These are phyloP conservation scores for Trissolcus brochymenae DNA, from an alignment of 2,888 invertebrate species.

Conservation along the genomic window DNA sequence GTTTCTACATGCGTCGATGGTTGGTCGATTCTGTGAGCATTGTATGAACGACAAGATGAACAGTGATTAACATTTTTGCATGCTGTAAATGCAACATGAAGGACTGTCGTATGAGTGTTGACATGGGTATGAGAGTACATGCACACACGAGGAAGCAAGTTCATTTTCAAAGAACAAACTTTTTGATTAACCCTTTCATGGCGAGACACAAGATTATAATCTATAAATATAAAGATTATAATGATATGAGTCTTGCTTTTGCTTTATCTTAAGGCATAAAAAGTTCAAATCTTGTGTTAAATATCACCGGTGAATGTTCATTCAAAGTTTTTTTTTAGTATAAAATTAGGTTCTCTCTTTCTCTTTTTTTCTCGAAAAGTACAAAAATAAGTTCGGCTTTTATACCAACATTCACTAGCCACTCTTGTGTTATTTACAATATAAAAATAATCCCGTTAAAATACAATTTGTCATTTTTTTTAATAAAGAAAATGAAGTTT, in stretches of 20 bases:
- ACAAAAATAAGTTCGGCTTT: no score
- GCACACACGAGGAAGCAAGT: constrained; percentile 55
- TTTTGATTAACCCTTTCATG: constrained; percentile 29
- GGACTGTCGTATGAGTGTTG: constrained; percentile 12
- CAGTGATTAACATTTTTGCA: background rate
- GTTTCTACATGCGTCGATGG: background rate
- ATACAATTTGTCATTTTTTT: no score
- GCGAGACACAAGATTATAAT: background rate
- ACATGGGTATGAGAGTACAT: constrained; percentile 18
- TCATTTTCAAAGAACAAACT: constrained; percentile 24
- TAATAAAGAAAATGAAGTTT: no score
- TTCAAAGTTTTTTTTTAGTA: no score
- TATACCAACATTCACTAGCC: no score
- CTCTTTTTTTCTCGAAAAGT: no score
- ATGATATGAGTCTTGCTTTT: background rate
- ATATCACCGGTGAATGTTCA: no score
- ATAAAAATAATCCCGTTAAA: no score
- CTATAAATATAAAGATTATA: no score
- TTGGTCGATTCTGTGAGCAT: background rate
- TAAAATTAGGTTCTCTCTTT: no score
- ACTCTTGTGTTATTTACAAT: no score
- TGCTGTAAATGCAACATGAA: constrained; percentile 24
- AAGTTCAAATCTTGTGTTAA: background rate
- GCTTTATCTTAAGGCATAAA: constrained; percentile 6
- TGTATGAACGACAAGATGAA: background rate